phyloP scores from a whole-genome alignment of 2,113 vertebrate genomes.

The Jacana jacana region DNA sequence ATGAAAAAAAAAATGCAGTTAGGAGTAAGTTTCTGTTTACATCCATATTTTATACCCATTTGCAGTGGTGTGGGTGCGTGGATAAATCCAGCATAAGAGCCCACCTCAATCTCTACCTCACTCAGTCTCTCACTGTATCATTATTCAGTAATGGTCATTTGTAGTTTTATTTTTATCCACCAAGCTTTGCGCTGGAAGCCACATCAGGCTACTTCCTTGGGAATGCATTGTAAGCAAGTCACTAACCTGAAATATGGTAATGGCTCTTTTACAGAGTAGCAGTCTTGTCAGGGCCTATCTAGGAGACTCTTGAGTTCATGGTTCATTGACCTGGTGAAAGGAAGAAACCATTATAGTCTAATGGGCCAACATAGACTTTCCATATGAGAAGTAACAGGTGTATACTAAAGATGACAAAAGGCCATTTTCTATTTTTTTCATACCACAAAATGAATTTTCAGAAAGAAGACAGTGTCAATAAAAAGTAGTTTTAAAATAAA shows the following conservation, averaged over 20 bases:
- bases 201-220: not conserved
- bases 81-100: not conserved
- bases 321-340: not conserved
- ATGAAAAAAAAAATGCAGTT: not conserved
- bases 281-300: not conserved
- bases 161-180: not conserved
- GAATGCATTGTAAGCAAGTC: not conserved
- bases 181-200: not conserved
- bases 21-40: not conserved
- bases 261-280: not conserved
- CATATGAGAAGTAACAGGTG: not conserved
- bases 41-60: not conserved
- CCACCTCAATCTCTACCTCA: not conserved
- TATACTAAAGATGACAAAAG: not conserved
- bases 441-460: not conserved
- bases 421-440: not conserved
- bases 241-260: not conserved
- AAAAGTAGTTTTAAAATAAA: not conserved
- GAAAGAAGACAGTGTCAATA: not conserved
- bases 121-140: not conserved
- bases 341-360: not conserved
- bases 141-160: not conserved
- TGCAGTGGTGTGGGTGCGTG: fast-evolving
- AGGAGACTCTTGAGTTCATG: not conserved
- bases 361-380: not conserved